Conservation (phyloP, 2,797 vertebrate species). For the Apogon talboti region DNA sequence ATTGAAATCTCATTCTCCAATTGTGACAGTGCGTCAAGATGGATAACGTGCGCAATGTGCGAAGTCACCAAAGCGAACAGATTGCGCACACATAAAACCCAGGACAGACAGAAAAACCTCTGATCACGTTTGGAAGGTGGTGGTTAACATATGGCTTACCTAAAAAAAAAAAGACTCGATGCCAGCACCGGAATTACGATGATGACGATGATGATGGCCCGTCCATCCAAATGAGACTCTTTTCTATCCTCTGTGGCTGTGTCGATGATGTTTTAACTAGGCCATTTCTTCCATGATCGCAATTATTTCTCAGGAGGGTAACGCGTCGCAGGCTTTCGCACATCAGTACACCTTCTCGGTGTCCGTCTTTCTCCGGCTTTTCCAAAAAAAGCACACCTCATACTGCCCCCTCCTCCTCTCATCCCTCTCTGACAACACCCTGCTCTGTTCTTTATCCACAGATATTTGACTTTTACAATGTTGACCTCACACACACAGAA, state of each 20-base stretch:
- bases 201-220: constrained; percentile 58
- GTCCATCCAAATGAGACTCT: constrained; percentile 65
- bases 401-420: constrained; percentile 76
- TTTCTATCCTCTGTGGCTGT: constrained; percentile 52
- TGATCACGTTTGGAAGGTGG: constrained; percentile 55
- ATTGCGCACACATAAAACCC: constrained; percentile 71
- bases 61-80: constrained; percentile 72
- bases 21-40: constrained; percentile 81
- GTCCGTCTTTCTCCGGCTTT: constrained; percentile 81
- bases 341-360: constrained; percentile 80
- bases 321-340: constrained; percentile 76
- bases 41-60: constrained; percentile 77
- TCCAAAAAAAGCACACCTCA: constrained; percentile 82
- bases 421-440: constrained; percentile 81
- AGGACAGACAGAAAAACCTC: constrained; percentile 47
- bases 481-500: constrained; percentile 55
- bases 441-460: constrained; percentile 67
- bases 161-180: constrained; percentile 64
- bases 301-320: constrained; percentile 77
- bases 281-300: constrained; percentile 77
- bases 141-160: constrained; percentile 73
- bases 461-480: constrained; percentile 73
- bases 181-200: constrained; percentile 60
- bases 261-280: constrained; percentile 67
- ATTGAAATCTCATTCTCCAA: constrained; percentile 56